Evolutionary conservation across 1,140 invertebrate species (phyloP), one percentile per base, ranked within the genome.

Genomic region (Conopomorpha cramerella): DNA sequence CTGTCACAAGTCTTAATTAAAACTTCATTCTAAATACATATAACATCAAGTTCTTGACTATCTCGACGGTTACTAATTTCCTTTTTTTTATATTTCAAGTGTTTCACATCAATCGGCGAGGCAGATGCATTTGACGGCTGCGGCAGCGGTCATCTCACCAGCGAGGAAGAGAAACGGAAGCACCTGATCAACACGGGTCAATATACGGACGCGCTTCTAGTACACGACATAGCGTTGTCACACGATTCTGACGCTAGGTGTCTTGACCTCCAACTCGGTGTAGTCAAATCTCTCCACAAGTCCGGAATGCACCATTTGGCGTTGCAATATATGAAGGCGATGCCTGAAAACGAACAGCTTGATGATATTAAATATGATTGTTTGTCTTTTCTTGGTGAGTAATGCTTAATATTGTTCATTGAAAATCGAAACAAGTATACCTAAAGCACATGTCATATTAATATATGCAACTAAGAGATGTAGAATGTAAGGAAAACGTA

Each of bases 321-420:
- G 2, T 30, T 70, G n/a, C 66, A 62, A 32, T 74, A 74, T 32
- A 73, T 73, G 10, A 59, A 70, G n/a, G 60, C 59, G 0, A 41
- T 56, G 16, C 58, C 58, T 0, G 51, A 62, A 8, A 51, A 46
- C 15, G 59, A 63, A 3, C 16, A 55, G 4, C 41, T 77, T 4
- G 55, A 70, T 31, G 66, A 77, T 39, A 45, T 77, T 3, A 74
- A 84, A 39, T 85, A 82, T 41, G 84, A 86, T 35, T 80, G 81
- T 39, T 62, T 82, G 30, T 47, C 65, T 1, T 61, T 50, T 33
- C 42, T 73, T 6, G 68, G 65, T 73, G 35, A 41, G 43, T 45
- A 8, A 26, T 41, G 34, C 16, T 12, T 7, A 23, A 30, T 17
- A 23, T 18, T 19, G 19, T 28, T n/a, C 28, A 28, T 13, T 19